Evolutionary conservation across 2,797 vertebrate genomes (phyloP), one percentile per base, ranked within the genome.

Genomic region (Xyrichtys novacula): DNA sequence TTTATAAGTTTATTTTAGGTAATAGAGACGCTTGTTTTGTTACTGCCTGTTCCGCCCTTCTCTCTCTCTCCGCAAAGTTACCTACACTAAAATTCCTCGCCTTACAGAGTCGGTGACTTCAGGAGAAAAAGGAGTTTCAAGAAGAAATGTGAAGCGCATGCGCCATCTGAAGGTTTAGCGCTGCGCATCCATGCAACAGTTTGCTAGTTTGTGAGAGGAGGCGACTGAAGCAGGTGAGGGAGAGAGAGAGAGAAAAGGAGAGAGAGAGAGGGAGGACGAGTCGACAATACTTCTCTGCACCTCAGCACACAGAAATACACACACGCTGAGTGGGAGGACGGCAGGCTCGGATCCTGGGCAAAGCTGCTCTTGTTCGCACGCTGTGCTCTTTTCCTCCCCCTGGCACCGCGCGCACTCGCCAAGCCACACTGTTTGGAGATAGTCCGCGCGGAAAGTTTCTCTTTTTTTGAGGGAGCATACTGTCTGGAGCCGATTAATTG

Each of bases 1-100:
- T 96, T 96, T 95, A 96, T 95, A 93, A 89, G 94, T 95, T 96
- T 96, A 96, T 97, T 96, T 95, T 95, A 94, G 95, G 95, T 86
- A 92, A 95, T 95, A 92, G 92, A 94, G 94, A 94, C 92, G 94
- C 93, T 94, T 95, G 94, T 95, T 96, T 96, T 95, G 95, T 94
- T 94, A 93, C 82, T n/a, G 89, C 70, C 84, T 57, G 89, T 88
- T 91, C 93, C 81, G 86, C 93, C 93, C 90, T 85, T 75, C 60
- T 34, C 54, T 17, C 36, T 34, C 29, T 57, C 34, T 59, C 93
- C 91, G 94, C 92, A 92, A 89, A 92, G 92, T 93, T 86, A 91
- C 93, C 92, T 92, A 70, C 71, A 73, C 65, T 73, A 69, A 76
- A 86, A 88, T 81, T 84, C 71, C 76, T 76, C 9, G 48, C 42